These are phyloP conservation scores for Alces alces DNA, from an alignment of 2,113 vertebrate genomes.

Conservation along the genomic window DNA sequence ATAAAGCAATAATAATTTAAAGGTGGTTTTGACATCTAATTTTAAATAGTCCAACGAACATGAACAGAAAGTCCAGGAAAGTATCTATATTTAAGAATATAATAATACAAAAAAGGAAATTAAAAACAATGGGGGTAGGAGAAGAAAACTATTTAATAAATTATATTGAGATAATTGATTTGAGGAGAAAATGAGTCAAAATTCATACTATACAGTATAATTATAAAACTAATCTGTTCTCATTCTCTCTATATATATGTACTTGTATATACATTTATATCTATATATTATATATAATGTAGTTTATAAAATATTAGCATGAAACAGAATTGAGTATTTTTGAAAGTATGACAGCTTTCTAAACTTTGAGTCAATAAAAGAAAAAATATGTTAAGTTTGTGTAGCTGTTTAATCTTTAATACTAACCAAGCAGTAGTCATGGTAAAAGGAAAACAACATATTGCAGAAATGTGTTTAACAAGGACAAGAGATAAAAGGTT, in stretches of 20 bases:
- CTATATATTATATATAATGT: not conserved
- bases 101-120: constrained; percentile 19
- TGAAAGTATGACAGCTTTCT: not conserved
- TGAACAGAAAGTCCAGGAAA: not conserved
- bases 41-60: not conserved
- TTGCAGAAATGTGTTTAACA: constrained; percentile 14
- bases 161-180: not conserved
- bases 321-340: not conserved
- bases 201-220: not conserved
- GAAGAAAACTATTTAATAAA: constrained; percentile 5
- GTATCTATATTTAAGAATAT: not conserved
- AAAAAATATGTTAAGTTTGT: not conserved
- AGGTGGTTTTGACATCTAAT: not conserved
- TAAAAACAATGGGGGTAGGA: not conserved
- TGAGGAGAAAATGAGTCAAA: not conserved
- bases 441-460: not conserved
- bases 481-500: not conserved
- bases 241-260: not conserved
- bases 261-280: not conserved
- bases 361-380: constrained; percentile 16
- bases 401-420: not conserved
- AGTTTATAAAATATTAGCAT: not conserved
- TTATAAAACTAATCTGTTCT: not conserved
- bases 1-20: not conserved
- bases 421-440: not conserved